A percentile compares a stretch with the other conserved stretches of the same genome.
Conservation (phyloP, 2,797 vertebrate species). For the Xiphorhynchus erythropygius region DNA sequence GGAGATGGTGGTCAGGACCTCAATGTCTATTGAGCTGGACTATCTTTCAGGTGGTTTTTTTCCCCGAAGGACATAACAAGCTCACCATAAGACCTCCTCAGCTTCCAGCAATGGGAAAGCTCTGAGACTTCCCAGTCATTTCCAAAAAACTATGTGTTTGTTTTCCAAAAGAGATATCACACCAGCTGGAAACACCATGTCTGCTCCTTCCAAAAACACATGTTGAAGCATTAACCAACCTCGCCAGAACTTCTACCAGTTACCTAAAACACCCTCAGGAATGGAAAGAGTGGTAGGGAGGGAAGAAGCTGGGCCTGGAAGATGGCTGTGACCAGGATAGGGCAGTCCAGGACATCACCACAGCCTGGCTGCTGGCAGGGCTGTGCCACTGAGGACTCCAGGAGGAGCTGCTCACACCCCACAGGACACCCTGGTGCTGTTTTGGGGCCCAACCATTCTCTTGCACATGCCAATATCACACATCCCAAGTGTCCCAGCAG, state of each 20-base stretch:
- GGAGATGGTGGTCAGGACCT: not conserved
- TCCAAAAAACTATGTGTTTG: not conserved
- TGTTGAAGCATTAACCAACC: not conserved
- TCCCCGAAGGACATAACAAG: accelerated
- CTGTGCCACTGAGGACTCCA: not conserved
- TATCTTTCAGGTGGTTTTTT: not conserved
- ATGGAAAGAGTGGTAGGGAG: not conserved
- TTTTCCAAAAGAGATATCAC: not conserved
- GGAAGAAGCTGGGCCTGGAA: not conserved
- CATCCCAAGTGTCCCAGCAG: accelerated
- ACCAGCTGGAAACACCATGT: not conserved
- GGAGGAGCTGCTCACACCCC: not conserved
- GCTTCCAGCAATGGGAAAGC: not conserved
- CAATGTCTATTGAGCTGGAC: too few species aligned
- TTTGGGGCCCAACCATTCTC: not conserved
- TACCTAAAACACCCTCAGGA: not conserved
- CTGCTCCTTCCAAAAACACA: not conserved
- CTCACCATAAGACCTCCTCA: not conserved
- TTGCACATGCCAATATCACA: not conserved
- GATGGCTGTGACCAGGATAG: not conserved
- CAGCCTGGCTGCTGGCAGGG: not conserved
- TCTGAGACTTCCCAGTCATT: not conserved
- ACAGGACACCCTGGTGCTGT: not conserved
- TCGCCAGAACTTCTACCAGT: not conserved
- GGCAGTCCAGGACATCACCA: not conserved